A percentile compares a stretch with the other conserved stretches of the same genome.
Conservation (phyloP, 2,113 vertebrate genomes). For the Neofelis nebulosa region DNA sequence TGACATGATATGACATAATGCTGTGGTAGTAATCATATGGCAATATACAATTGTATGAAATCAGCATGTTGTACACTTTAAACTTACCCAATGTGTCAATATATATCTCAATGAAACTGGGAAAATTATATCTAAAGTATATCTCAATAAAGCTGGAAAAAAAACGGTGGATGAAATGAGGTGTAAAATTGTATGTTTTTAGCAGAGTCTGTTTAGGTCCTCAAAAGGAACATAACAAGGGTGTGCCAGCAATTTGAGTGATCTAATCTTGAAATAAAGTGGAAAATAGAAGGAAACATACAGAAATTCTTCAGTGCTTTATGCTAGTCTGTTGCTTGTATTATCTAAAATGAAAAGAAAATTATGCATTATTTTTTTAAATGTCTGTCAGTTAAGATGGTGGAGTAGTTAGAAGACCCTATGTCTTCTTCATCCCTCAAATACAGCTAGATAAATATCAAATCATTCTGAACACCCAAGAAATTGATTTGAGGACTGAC, state of each 20-base stretch:
- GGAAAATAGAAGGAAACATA: neutral
- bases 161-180: neutral
- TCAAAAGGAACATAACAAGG: neutral
- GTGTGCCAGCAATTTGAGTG: neutral
- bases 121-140: neutral
- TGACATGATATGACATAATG: neutral
- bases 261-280: neutral
- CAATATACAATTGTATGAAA: neutral
- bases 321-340: neutral
- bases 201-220: neutral
- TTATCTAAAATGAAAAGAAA: neutral
- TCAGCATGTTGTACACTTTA: neutral
- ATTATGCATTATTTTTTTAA: neutral
- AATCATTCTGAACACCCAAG: neutral
- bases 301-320: neutral
- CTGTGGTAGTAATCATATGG: neutral
- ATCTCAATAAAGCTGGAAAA: neutral
- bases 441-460: neutral
- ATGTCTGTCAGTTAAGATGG: neutral
- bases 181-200: neutral
- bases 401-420: neutral
- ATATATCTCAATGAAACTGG: neutral
- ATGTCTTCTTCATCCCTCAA: neutral
- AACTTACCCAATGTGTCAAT: neutral
- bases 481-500: neutral